Base-by-base conservation (phyloP, 2,888 invertebrate species). In the Capitulum mitella region DNA sequence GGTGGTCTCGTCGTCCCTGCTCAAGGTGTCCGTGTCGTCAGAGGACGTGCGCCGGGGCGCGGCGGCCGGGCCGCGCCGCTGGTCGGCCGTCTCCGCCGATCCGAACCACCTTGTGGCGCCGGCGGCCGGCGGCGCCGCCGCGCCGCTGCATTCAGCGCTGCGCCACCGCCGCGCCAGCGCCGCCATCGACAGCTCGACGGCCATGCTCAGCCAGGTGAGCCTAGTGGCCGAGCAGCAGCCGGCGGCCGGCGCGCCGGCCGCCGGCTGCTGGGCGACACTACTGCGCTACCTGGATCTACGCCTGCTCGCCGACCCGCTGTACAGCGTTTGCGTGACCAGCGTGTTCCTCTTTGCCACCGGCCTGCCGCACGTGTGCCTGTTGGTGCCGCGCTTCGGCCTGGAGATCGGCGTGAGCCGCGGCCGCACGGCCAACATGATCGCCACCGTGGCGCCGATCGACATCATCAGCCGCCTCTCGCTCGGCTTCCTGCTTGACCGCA, bases 381-480 rank as follows among this genome's bases (percentile, higher is more conserved):
- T 64, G 37, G 32, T 64, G 19, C 64, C 64, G 34, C 64, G 64
- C 64, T 64, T 64, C 37, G 64, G 37, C 64, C 64, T 37, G 19
- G 64, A 64, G 22, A 64, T 64, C 37, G 64, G 37, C 22, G 64
- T 64, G 19, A 64, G 64, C 22, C 64, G 22, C 19, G 64, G 3
- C 37, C 34, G 22, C 19, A 34, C 32, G 19, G 64, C 64, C 37
- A 19, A 3, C 19, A 64, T 64, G 64, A 64, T 64, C 64, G 16
- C 64, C 64, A 64, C 22, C 14, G 22, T 64, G 16, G 64, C 64
- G 2, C 64, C 64, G 34, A 37, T 37, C 64, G 64, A 64, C 37
- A 64, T 64, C 34, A 22, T 37, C 34, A 22, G 34, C 16, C 64
- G 34, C 3, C 64, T 34, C 8, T 16, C 64, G 16, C 34, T 34